These are phyloP conservation scores for Syngnathus scovelli DNA, from an alignment of 2,113 vertebrate genomes.

Conservation along the genomic window DNA sequence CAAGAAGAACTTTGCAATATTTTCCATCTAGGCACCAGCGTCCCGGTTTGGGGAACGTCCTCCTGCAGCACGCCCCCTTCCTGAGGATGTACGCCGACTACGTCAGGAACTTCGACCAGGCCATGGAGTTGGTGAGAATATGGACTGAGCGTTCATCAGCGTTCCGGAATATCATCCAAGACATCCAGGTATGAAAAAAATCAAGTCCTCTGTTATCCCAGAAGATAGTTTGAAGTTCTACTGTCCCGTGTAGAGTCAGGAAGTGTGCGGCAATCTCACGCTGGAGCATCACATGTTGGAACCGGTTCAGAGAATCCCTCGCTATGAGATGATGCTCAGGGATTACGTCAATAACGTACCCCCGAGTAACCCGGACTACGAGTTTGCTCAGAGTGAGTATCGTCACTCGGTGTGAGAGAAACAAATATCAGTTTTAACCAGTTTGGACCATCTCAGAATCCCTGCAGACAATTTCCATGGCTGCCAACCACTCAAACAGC, in stretches of 20 bases:
- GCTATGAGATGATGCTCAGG: constrained; percentile 83
- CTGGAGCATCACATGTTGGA: constrained; percentile 79
- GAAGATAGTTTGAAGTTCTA: background rate
- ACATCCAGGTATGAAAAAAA: constrained; percentile 73
- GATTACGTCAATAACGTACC: constrained; percentile 83
- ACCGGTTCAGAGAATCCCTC: constrained; percentile 85
- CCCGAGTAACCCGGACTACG: constrained; percentile 63
- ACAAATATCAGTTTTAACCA: background rate
- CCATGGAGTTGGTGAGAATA: constrained; percentile 74
- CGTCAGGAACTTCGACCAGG: constrained; percentile 77
- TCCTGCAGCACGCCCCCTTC: constrained; percentile 83
- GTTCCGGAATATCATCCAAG: constrained; percentile 76
- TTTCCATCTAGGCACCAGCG: constrained; percentile 60
- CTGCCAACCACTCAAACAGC: constrained; percentile 88
- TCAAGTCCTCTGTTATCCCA: no score
- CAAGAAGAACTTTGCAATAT: no score
- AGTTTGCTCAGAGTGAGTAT: constrained; percentile 74
- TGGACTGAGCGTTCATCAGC: constrained; percentile 77
- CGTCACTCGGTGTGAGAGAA: background rate
- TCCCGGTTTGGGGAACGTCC: constrained; percentile 78
- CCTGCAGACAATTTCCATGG: constrained; percentile 88
- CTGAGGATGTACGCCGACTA: constrained; percentile 88
- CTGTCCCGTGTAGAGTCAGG: constrained; percentile 63
- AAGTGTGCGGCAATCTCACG: constrained; percentile 75
- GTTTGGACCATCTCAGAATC: constrained; percentile 71